Percentiles rank a stretch among this genome's conserved stretches.
Evolutionary conservation across 2,113 vertebrate species (phyloP).

Genomic region (Salvelinus sp.): DNA sequence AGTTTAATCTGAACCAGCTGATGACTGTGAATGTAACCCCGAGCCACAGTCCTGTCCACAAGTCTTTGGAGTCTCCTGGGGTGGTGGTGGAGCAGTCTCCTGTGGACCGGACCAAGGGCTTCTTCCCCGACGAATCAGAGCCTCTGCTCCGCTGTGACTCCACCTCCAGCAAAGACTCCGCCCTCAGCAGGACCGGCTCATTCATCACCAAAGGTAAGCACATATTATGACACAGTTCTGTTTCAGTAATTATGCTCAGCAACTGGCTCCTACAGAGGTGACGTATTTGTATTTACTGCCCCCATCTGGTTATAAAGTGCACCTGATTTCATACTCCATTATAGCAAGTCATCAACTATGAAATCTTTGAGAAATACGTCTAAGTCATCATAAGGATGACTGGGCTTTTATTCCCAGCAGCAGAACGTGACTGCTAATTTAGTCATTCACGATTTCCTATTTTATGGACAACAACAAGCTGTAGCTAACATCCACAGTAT

Average conservation of each 20-base stretch:
- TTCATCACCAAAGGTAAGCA: conserved; percentile 98
- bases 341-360: not conserved
- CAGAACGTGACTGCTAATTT: no score
- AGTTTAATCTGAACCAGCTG: conserved; percentile 91
- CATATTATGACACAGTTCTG: not conserved
- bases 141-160: conserved; percentile 96
- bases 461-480: not conserved
- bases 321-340: not conserved
- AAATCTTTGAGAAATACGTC: not conserved
- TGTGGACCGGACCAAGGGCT: conserved; percentile 86
- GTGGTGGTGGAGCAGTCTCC: conserved; percentile 84
- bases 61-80: conserved; percentile 72
- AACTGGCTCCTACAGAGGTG: not conserved
- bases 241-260: not conserved
- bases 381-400: no score
- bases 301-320: conserved; percentile 28
- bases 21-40: conserved; percentile 80
- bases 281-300: conserved; percentile 16
- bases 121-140: conserved; percentile 93
- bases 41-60: conserved; percentile 75
- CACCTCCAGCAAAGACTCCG: conserved; percentile 94
- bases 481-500: not conserved
- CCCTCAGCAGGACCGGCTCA: conserved; percentile 91
- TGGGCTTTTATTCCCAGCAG: no score
- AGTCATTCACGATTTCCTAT: no score